phyloP scores from a whole-genome alignment of 2,113 vertebrate species.

The Corythornis cristatus region DNA sequence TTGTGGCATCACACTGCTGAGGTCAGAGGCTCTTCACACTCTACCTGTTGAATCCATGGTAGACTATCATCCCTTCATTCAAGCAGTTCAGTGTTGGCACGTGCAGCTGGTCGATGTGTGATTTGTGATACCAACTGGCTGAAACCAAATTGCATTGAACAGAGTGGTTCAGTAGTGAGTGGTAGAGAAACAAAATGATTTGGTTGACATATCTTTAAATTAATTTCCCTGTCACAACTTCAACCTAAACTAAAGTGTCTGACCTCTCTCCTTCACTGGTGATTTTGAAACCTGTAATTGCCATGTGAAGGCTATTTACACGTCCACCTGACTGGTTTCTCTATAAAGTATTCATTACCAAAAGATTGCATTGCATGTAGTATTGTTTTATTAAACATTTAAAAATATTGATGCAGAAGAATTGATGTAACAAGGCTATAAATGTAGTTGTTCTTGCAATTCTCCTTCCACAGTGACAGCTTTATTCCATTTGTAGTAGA shows the following conservation, averaged over 20 bases:
- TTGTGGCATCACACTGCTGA: background rate
- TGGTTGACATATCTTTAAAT: background rate
- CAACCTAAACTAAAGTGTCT: background rate
- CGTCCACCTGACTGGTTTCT: background rate
- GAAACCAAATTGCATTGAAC: background rate
- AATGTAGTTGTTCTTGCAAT: background rate
- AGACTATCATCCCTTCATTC: background rate
- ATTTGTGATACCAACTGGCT: background rate
- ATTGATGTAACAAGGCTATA: background rate
- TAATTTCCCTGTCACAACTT: background rate
- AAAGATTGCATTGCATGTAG: background rate
- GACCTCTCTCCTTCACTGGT: background rate
- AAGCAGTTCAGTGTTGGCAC: rapidly evolving
- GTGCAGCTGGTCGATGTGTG: background rate
- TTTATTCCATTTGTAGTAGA: conserved; percentile 8
- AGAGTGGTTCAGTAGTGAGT: background rate
- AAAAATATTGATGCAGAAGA: conserved; percentile 12
- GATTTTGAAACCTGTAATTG: background rate
- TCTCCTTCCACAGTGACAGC: background rate
- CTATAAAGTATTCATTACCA: conserved; percentile 2
- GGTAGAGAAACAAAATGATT: background rate
- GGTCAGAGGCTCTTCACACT: background rate
- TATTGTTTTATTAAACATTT: conserved; percentile 46
- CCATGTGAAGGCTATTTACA: background rate
- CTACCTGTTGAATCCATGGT: background rate